Percentiles rank a stretch among this genome's conserved stretches.
phyloP scores from a whole-genome alignment of 2,113 vertebrate species.

The Trachemys scripta region DNA sequence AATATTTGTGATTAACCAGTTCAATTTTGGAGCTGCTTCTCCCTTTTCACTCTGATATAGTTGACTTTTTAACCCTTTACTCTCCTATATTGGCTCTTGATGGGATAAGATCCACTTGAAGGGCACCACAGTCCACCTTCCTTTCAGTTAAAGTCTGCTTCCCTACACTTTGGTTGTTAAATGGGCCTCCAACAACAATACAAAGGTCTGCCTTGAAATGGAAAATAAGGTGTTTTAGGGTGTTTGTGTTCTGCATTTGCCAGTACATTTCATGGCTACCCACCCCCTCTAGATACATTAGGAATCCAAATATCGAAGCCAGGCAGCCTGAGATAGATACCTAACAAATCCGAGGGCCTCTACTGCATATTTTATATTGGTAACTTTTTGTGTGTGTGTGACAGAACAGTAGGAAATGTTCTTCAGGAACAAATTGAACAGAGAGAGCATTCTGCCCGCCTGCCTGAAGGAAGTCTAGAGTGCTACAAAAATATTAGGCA shows the following conservation, averaged over 20 bases:
- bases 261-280: neutral
- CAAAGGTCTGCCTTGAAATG: rapidly evolving
- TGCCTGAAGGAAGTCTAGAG: neutral
- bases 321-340: neutral
- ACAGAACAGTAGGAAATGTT: neutral
- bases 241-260: neutral
- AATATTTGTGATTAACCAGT: rapidly evolving
- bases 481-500: neutral
- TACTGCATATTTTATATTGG: rapidly evolving
- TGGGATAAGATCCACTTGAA: neutral
- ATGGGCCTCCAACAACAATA: neutral
- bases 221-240: neutral
- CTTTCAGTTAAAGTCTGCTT: neutral
- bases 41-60: neutral
- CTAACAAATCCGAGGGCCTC: rapidly evolving
- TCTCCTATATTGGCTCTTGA: neutral
- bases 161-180: neutral
- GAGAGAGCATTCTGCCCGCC: neutral
- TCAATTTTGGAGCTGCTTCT: neutral
- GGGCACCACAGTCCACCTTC: rapidly evolving
- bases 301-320: neutral
- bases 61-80: neutral
- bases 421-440: neutral
- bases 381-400: rapidly evolving
- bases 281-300: neutral